Base-by-base conservation (phyloP, 2,113 vertebrate genomes). In the Rutilus rutilus region DNA sequence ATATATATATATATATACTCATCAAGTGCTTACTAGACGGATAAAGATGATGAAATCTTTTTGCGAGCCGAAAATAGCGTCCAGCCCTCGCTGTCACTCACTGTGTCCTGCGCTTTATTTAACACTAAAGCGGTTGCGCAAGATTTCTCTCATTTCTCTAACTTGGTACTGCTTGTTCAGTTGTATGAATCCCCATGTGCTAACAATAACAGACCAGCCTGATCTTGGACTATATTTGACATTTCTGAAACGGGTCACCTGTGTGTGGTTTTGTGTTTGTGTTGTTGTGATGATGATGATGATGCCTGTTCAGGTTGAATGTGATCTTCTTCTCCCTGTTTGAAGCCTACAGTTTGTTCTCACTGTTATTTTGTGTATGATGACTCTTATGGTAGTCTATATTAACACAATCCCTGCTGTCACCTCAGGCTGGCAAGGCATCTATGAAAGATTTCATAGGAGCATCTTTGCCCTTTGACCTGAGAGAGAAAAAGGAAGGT, bases 21-120 rank as follows among this genome's bases (percentile, higher is more conserved):
- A 17, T 59, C 54, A 57, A 57, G 54, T 23, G 6, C 25, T 65
- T 25, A 30, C 30, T 42, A 25, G 39, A 45, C 8, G 2, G 27
- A 39, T 23, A 39, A 78, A 62, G 65, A 45, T 17, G 85, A 87
- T 84, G 80, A 82, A 59, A 82, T 88, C 86, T 83, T 93, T 93
- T 93, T 92, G 14, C 86, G 21, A 94, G 95, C 94, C 95, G 83
- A 96, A 97, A 96, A 97, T 97, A 97, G 95, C 94, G 86, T 88
- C 93, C 96, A 97, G 95, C 94, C 93, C 94, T 91, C 82, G 87
- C 92, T 94, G 95, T 96, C 95, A 95, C 59, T 97, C 96, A 96
- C 42, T 19, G 17, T 42, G 39, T 25, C 1, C 57, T 15, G 52
- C 7, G 21, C 45, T 74, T 83, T 25, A 54, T 80, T 73, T 47